Evolutionary conservation across 1,140 invertebrate genomes (phyloP), one percentile per base, ranked within the genome.

Genomic region (Elymnias hypermnestra): DNA sequence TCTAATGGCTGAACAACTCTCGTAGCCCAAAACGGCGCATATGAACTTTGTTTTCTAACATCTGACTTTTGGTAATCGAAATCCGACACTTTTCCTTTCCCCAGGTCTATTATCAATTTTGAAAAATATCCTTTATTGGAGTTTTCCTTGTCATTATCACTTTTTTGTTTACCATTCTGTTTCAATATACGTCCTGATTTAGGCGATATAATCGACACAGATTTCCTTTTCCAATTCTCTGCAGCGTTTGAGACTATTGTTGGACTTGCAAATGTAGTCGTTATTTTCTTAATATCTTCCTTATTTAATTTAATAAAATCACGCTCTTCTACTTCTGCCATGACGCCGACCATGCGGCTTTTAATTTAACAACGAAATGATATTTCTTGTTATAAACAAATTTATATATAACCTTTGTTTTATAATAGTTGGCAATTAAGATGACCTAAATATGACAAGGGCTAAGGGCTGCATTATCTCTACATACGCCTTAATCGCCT

Each of bases 1-100:
- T 53, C 35, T 6, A 40, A 31, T 17, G 47, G 37, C 14, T 40
- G 21, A 45, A 47, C 41, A 4, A 67, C 53, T 63, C 59, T 83
- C 0, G 66, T 70, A 0, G 75, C 70, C 78, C 73, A 79, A 43
- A 78, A 78, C 2, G 74, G 72, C 61, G 68, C 72, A 43, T 77
- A 78, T n/a, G 58, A 56, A 38, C 65, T 76, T 13, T 72, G 45
- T 22, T 52, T 49, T 23, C 76, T 46, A 3, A 77, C 57, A 35
- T 60, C 70, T 0, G 73, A 55, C 19, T 62, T 59, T 50, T 73
- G 53, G 28, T 77, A 73, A 10, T 66, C 61, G 15, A 62, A 72
- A 53, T 83, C 72, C 0, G 70, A 67, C 1, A 79, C 63, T 61
- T 73, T 82, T 0, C 59, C 57, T 33, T 62, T 67, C 50, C 68